These are phyloP conservation scores for Actias luna DNA, from an alignment of 2,888 invertebrate genomes.

Conservation along the genomic window DNA sequence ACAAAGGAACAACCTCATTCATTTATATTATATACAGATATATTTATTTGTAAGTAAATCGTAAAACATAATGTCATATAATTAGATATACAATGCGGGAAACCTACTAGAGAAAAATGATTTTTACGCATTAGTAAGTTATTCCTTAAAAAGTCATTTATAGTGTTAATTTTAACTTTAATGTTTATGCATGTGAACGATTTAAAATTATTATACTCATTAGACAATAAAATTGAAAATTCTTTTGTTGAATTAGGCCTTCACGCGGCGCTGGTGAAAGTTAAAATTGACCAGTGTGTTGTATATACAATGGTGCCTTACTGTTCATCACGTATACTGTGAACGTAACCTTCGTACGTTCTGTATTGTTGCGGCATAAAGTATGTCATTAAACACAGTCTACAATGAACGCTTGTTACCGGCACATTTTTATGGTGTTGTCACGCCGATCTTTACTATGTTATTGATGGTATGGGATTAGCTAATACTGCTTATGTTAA, in stretches of 20 bases:
- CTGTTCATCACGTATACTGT: conserved; percentile 3
- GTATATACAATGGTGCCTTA: neutral
- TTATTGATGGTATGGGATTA: neutral
- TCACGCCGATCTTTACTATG: neutral
- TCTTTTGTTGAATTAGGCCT: neutral
- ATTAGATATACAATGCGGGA: too few species aligned
- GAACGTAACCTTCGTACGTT: conserved; percentile 1
- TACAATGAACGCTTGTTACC: conserved; percentile 15
- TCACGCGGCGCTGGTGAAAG: neutral
- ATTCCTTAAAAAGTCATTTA: too few species aligned
- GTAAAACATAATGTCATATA: too few species aligned
- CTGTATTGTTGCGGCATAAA: conserved; percentile 21
- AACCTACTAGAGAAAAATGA: too few species aligned
- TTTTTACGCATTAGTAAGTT: too few species aligned
- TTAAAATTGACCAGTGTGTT: neutral
- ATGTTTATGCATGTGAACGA: neutral
- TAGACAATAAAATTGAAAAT: neutral
- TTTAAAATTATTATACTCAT: neutral
- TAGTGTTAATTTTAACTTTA: too few species aligned
- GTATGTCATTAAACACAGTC: conserved; percentile 15
- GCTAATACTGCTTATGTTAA: neutral
- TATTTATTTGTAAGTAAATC: too few species aligned
- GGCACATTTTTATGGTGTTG: conserved; percentile 25
- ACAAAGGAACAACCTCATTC: too few species aligned
- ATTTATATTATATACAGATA: too few species aligned